These are phyloP conservation scores for Prionace glauca DNA, from an alignment of 2,797 vertebrate species.

Conservation along the genomic window DNA sequence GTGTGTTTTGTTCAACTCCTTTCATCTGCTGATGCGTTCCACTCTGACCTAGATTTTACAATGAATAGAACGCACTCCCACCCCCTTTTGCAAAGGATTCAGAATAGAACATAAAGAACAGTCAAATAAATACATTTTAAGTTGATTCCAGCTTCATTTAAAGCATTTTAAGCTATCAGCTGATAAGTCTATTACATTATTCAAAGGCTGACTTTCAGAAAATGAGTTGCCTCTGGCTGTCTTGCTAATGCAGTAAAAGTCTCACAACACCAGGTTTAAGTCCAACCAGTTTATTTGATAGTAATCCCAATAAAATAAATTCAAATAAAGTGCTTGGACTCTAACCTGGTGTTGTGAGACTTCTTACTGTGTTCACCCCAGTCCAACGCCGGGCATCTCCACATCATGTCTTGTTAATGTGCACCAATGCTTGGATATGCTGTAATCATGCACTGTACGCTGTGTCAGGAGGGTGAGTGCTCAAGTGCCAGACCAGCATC, in stretches of 20 bases:
- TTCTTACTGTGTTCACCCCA: too few species aligned
- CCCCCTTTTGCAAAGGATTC: neutral
- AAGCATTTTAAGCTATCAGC: neutral
- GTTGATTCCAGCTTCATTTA: neutral
- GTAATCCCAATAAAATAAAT: too few species aligned
- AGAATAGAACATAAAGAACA: neutral
- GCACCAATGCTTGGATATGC: neutral
- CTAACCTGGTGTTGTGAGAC: too few species aligned
- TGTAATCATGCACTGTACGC: neutral
- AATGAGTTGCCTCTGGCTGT: neutral
- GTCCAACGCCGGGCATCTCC: too few species aligned
- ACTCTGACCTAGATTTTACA: neutral
- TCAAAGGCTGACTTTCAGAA: neutral
- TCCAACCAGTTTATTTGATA: too few species aligned
- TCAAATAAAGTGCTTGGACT: too few species aligned
- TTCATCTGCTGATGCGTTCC: neutral
- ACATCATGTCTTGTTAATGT: neutral
- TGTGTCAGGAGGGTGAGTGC: neutral
- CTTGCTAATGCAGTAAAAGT: neutral
- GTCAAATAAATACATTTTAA: neutral
- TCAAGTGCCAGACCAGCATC: neutral
- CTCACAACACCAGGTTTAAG: too few species aligned
- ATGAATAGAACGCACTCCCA: neutral
- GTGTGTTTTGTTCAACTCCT: neutral
- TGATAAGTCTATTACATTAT: neutral